Evolutionary conservation across 2,888 invertebrate species (phyloP).

Genomic region (Drosophila picticornis): DNA sequence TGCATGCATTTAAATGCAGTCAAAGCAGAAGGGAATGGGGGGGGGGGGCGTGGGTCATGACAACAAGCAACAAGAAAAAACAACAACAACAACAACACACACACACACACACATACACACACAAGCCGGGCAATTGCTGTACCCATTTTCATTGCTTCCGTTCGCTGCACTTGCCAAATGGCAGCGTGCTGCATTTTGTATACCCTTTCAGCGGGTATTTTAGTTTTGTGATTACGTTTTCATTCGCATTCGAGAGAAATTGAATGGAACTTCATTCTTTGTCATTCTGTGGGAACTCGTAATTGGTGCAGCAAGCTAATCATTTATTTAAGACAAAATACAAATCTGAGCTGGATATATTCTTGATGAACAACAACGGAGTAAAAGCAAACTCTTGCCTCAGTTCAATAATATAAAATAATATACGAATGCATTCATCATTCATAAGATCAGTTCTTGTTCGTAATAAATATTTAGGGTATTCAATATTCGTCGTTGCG

Average conservation of each 20-base stretch:
- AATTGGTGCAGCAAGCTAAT: not conserved
- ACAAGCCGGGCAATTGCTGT: constrained; percentile 54
- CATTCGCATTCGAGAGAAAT: not conserved
- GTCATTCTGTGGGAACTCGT: not conserved
- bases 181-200: constrained; percentile 38
- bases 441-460: not conserved
- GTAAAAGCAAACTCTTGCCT: not conserved
- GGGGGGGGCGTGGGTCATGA: constrained; percentile 66
- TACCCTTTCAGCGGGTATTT: not conserved
- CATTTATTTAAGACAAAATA: not conserved
- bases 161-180: constrained; percentile 70
- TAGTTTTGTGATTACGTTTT: not conserved
- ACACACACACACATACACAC: constrained; percentile 19
- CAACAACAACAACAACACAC: constrained; percentile 39
- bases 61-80: not conserved
- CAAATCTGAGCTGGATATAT: not conserved
- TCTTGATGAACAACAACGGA: not conserved
- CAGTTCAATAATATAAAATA: not conserved
- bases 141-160: constrained; percentile 74
- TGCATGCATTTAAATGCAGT: constrained; percentile 31
- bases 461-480: not conserved
- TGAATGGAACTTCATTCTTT: too few species aligned
- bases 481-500: not conserved
- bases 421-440: not conserved
- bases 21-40: constrained; percentile 14